phyloP scores from a whole-genome alignment of 2,888 invertebrate species.

The Drosophila austrosaltans region DNA sequence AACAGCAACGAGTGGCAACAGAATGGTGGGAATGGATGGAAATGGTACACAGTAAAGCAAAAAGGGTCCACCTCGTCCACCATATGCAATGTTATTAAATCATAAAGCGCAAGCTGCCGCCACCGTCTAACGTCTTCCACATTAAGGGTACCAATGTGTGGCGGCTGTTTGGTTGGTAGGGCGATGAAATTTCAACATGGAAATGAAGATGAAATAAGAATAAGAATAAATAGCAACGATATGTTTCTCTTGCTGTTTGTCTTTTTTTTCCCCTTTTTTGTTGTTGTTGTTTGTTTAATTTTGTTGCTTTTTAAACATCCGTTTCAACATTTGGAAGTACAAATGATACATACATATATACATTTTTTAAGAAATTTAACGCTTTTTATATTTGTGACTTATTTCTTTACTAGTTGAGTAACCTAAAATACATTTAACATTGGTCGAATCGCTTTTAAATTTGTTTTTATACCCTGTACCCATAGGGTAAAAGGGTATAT shows the following conservation, averaged over 20 bases:
- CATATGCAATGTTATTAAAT: slow-evolving; percentile 54
- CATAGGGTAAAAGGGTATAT: too few relatives aligned
- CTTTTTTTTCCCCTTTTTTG: neutral
- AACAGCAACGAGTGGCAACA: neutral
- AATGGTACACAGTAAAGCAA: too few relatives aligned
- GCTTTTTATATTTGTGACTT: too few relatives aligned
- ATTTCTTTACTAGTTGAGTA: too few relatives aligned
- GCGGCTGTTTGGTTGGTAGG: slow-evolving; percentile 1
- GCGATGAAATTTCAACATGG: slow-evolving; percentile 1
- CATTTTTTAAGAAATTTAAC: too few relatives aligned
- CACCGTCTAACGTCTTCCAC: slow-evolving; percentile 45
- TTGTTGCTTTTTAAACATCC: slow-evolving; percentile 9
- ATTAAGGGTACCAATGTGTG: slow-evolving; percentile 17
- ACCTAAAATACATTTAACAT: too few relatives aligned
- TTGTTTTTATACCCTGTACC: too few relatives aligned
- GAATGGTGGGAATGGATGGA: neutral
- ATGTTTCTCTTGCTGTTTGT: neutral
- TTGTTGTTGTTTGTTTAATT: neutral
- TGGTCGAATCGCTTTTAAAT: too few relatives aligned
- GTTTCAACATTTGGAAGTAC: neutral
- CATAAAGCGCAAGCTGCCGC: slow-evolving; percentile 57
- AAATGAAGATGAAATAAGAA: slow-evolving; percentile 1
- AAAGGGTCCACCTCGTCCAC: slow-evolving; percentile 8
- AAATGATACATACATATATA: neutral
- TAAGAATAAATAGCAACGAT: slow-evolving; percentile 31